A percentile compares a stretch with the other conserved stretches of the same genome.
Evolutionary conservation across 2,113 vertebrate species (phyloP).

Genomic region (Coreoperca whiteheadi): DNA sequence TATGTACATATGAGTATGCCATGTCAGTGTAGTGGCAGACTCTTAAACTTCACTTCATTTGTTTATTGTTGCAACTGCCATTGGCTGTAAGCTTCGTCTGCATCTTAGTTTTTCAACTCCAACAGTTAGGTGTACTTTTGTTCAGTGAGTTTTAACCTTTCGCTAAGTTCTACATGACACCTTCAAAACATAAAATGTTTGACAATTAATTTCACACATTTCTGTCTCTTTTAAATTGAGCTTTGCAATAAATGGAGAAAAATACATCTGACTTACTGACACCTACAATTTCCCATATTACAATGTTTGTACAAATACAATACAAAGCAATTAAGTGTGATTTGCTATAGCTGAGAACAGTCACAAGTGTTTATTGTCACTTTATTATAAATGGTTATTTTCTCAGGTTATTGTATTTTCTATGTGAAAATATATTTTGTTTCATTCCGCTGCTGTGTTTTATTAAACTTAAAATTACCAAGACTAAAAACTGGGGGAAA

Average conservation of each 20-base stretch:
- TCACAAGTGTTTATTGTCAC: conserved; percentile 35
- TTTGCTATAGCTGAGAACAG: conserved; percentile 43
- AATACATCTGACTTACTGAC: neutral
- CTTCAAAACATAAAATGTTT: neutral
- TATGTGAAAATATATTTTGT: conserved; percentile 39
- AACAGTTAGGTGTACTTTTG: neutral
- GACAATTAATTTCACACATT: neutral
- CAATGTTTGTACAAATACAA: conserved; percentile 29
- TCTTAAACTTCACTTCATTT: neutral
- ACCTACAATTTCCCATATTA: conserved; percentile 26
- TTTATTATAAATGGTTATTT: conserved; percentile 71
- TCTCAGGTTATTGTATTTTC: conserved; percentile 67
- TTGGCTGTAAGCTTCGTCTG: neutral
- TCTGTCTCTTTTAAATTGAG: neutral
- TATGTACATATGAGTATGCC: neutral
- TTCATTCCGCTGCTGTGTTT: conserved; percentile 40
- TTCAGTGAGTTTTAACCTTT: neutral
- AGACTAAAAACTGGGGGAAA: conserved; percentile 56
- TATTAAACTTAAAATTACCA: conserved; percentile 45
- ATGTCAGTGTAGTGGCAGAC: neutral
- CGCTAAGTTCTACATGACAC: neutral
- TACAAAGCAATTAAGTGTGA: conserved; percentile 67
- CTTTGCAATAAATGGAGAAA: neutral
- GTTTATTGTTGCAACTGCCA: neutral
- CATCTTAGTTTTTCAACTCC: neutral